Conservation (phyloP, 2,888 invertebrate genomes). For the Philopedon plagiatum region DNA sequence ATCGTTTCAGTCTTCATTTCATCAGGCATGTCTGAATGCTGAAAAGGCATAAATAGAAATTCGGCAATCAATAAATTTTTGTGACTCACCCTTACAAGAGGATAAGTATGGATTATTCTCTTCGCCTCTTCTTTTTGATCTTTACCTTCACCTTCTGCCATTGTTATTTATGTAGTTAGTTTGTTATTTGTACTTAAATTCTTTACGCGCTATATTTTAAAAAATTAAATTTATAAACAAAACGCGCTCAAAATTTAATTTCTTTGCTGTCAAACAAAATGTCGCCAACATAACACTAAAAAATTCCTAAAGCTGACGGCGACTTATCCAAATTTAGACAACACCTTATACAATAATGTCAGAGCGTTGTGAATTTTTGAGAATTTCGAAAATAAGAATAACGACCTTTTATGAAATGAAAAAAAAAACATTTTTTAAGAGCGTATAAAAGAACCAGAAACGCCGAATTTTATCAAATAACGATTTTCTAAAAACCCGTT, state of each 20-base stretch:
- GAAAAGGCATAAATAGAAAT: slow-evolving; percentile 58
- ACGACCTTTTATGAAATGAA: too few species aligned
- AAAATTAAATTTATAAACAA: slow-evolving; percentile 12
- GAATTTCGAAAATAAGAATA: too few species aligned
- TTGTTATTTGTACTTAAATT: background rate
- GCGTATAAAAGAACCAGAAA: too few species aligned
- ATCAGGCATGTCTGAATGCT: slow-evolving; percentile 95
- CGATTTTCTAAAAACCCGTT: too few species aligned
- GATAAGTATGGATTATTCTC: slow-evolving; percentile 59
- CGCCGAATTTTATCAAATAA: too few species aligned
- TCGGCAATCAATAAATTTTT: slow-evolving; percentile 15
- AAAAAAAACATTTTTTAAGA: too few species aligned
- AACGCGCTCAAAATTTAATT: slow-evolving; percentile 33
- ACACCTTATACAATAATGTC: too few species aligned
- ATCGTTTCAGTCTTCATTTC: slow-evolving; percentile 93
- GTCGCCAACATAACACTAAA: slow-evolving; percentile 35
- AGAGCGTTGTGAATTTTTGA: too few species aligned
- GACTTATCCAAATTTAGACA: too few species aligned
- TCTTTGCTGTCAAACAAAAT: slow-evolving; percentile 46
- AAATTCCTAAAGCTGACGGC: too few species aligned
- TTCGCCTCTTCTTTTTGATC: slow-evolving; percentile 56
- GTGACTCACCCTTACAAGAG: slow-evolving; percentile 60
- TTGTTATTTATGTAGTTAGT: slow-evolving; percentile 27
- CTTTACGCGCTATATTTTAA: background rate
- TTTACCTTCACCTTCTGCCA: slow-evolving; percentile 57